A percentile compares a stretch with the other conserved stretches of the same genome.
Conservation (phyloP, 2,797 vertebrate genomes). For the Sebastes alutus region DNA sequence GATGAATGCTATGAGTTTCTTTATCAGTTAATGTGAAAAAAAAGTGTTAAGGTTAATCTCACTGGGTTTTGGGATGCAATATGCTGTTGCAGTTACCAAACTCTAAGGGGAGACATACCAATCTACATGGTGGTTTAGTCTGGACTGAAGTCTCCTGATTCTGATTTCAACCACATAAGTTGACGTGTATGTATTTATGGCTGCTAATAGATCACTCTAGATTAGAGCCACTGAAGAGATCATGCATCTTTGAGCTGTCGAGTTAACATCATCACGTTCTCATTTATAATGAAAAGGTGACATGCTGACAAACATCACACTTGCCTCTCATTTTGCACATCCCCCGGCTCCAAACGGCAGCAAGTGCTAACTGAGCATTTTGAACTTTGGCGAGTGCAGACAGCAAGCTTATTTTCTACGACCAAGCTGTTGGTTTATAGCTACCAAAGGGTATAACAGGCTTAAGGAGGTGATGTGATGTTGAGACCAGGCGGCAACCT, state of each 20-base stretch:
- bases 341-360: not conserved
- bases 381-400: not conserved
- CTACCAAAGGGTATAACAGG: not conserved
- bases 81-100: not conserved
- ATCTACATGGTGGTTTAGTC: conserved; percentile 28
- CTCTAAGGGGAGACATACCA: conserved; percentile 1
- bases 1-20: not conserved
- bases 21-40: not conserved
- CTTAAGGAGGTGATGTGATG: not conserved
- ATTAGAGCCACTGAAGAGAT: not conserved
- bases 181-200: conserved; percentile 11
- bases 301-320: conserved; percentile 23
- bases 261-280: conserved; percentile 23
- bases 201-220: not conserved
- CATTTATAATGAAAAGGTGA: conserved; percentile 24
- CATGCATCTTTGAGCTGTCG: conserved; percentile 9
- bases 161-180: conserved; percentile 21
- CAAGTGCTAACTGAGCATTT: not conserved
- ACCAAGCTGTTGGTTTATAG: not conserved
- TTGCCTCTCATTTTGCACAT: conserved; percentile 21
- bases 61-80: not conserved
- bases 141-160: conserved; percentile 9
- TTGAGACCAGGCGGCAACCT: too few relatives aligned
- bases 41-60: not conserved
- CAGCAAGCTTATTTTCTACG: not conserved